Evolutionary conservation across 2,797 vertebrate species (phyloP), one percentile per base, ranked within the genome.

Genomic region (Neopelma chrysocephalum): DNA sequence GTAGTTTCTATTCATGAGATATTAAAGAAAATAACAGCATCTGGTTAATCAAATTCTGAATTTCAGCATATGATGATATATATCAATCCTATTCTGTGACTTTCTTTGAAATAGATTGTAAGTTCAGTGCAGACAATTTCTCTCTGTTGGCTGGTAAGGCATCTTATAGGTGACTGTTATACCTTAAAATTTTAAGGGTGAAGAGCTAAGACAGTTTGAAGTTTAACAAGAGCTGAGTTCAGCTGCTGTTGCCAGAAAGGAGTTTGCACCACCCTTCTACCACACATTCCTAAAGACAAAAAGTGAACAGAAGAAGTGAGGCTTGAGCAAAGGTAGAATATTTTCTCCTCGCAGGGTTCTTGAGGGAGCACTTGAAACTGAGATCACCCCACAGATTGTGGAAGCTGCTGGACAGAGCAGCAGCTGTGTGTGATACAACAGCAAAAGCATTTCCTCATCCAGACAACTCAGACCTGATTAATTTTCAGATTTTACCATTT

Each of bases 11-110:
- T 91, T 95, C 15, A 9, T 90, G 80, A 87, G 53, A 60, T 94
- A 91, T 66, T 88, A 89, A 90, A 93, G 89, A 71, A 94, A 95
- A 91, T 90, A 93, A 76, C 62, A 77, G 92, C 83, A 84, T 84
- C 85, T 94, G 93, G 47, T 91, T 94, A 82, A 94, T 91, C 54
- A 64, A 75, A 88, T 53, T 34, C 47, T 18, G 11, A 20, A 66
- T 87, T 91, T 94, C 51, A 78, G 43, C 72, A 9, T 81, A 23
- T 54, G 62, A 88, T 76, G 62, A 32, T 75, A 5, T 18, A 15
- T 72, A 53, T 71, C 76, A 76, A 29, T 75, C 61, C 18, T 70
- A 2, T 72, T 79, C 40, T 43, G 16, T 3, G 9, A 21, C 15
- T 77, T 66, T n/a, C 14, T 47, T 83, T 36, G 69, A 57, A 64